Evolutionary conservation across 2,797 vertebrate genomes (phyloP), one percentile per base, ranked within the genome.

Genomic region (Mareca penelope): DNA sequence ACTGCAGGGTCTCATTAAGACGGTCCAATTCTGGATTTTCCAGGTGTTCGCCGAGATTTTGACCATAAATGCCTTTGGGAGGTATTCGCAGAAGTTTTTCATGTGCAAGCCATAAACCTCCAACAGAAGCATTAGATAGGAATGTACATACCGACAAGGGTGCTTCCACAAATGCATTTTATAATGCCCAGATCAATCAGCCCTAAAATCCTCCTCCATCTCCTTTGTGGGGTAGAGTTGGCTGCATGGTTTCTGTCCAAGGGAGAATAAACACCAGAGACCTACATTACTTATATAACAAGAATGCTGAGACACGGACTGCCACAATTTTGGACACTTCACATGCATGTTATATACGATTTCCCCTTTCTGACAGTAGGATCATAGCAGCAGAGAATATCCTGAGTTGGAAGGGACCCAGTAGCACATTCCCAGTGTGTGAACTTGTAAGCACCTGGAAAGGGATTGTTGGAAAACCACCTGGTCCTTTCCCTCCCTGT

Each of bases 11-110:
- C 28, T 81, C 93, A 70, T 88, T 68, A 72, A 44, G 40, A 59
- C 9, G 12, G n/a, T 57, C 86, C 37, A 23, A 1, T 63, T 80
- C 50, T 80, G 64, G 42, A 68, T 88, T 90, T 88, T 61, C 39
- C 33, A 56, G 24, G 28, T 90, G 50, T 70, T 90, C 35, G 67
- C 19, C 15, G 37, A 17, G 52, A 81, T 24, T 60, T 56, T 90
- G 90, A 60, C 71, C 85, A 85, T 77, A 81, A 94, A 88, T 44
- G 22, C 48, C 60, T 95, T 79, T 90, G 56, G 60, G 75, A 85
- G 24, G 24, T 69, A 50, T 83, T 86, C 60, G 68, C 22, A 82
- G 80, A 85, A 52, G 13, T 77, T 87, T 95, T 85, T 65, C 52
- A 76, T 40, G 31, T 84, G 52, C 40, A 80, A 93, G 35, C 55